These are phyloP conservation scores for Rhodeus uyekii DNA, from an alignment of 2,797 vertebrate genomes.

Conservation along the genomic window DNA sequence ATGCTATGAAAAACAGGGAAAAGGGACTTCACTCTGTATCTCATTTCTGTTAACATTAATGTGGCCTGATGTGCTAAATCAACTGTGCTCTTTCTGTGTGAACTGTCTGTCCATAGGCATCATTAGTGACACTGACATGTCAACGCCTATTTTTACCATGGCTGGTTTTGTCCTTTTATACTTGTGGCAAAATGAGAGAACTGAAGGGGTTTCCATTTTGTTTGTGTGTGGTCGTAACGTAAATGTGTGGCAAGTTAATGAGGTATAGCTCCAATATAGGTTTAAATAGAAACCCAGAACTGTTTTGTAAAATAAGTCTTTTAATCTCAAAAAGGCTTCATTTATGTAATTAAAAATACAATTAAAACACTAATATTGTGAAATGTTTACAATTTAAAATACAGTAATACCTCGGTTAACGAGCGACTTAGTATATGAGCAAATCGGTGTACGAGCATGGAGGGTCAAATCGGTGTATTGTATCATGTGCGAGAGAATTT, in stretches of 20 bases:
- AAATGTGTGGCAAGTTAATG: neutral
- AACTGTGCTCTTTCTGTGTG: neutral
- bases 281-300: neutral
- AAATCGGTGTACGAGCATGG: too few species aligned
- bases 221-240: neutral
- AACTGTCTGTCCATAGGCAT: neutral
- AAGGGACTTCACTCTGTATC: neutral
- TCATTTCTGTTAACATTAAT: neutral
- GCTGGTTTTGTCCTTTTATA: neutral
- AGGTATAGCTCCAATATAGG: neutral
- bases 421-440: too few species aligned
- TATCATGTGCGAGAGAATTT: too few species aligned
- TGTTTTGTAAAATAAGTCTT: neutral
- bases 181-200: neutral
- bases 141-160: slow-evolving; percentile 5
- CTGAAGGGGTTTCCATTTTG: neutral
- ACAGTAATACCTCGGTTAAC: too few species aligned
- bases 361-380: neutral
- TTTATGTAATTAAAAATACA: neutral
- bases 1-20: neutral
- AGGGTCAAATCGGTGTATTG: too few species aligned
- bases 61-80: slow-evolving; percentile 30
- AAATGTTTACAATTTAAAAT: neutral
- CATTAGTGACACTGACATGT: neutral
- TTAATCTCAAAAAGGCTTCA: neutral